Conservation (phyloP, 2,888 invertebrate species). For the Neria commutata region DNA sequence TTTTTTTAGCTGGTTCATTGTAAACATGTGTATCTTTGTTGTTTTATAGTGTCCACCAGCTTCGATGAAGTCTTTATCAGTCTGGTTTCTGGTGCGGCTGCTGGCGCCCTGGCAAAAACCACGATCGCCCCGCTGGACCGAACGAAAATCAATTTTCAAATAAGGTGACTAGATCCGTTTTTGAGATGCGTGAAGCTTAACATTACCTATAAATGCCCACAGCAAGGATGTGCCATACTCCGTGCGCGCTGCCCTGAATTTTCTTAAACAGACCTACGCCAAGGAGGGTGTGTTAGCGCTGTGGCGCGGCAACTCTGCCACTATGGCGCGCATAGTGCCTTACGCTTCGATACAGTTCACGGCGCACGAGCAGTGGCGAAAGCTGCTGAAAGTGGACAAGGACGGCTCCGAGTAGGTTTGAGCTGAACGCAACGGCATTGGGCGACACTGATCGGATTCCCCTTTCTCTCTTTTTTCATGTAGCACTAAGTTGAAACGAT, state of each 20-base stretch:
- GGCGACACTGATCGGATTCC: no score
- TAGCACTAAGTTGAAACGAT: slow-evolving; percentile 62
- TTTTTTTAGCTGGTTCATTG: no score
- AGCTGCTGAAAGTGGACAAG: slow-evolving; percentile 75
- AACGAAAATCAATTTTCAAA: slow-evolving; percentile 98
- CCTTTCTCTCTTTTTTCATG: background rate
- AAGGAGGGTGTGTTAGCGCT: slow-evolving; percentile 82
- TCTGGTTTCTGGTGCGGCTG: slow-evolving; percentile 87
- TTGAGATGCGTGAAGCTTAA: background rate
- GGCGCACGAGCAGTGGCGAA: slow-evolving; percentile 97
- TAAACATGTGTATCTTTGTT: background rate
- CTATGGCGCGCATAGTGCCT: slow-evolving; percentile 95
- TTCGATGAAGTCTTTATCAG: slow-evolving; percentile 77
- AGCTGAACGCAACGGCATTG: no score
- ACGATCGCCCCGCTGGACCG: slow-evolving; percentile 96
- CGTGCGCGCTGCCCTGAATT: slow-evolving; percentile 72
- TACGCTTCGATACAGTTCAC: slow-evolving; percentile 98
- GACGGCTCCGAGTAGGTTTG: slow-evolving; percentile 63
- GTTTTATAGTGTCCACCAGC: slow-evolving; percentile 59
- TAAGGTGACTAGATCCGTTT: slow-evolving; percentile 65
- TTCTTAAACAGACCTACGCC: slow-evolving; percentile 71
- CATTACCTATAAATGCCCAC: no score
- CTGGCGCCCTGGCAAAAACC: slow-evolving; percentile 95
- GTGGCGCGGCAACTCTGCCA: slow-evolving; percentile 98
- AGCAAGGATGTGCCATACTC: slow-evolving; percentile 74